phyloP scores from a whole-genome alignment of 2,113 vertebrate species.

The Misgurnus anguillicaudatus region DNA sequence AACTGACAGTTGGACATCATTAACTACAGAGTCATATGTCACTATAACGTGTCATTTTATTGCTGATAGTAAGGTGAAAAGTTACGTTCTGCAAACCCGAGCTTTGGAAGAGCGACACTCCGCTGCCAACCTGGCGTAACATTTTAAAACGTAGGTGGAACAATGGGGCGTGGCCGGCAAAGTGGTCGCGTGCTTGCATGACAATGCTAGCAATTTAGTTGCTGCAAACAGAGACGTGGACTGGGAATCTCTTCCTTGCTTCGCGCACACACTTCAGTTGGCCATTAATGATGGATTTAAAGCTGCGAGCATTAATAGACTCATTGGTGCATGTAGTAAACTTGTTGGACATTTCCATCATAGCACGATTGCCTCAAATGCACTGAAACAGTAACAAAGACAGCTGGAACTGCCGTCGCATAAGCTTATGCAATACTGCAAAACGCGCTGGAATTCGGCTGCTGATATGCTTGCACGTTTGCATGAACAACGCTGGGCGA shows the following conservation, averaged over 20 bases:
- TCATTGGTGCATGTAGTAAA: not conserved
- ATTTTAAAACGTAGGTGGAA: not conserved
- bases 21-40: not conserved
- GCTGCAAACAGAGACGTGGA: not conserved
- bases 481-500: too few relatives aligned
- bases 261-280: not conserved
- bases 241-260: not conserved
- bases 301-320: not conserved
- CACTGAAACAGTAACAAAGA: too few relatives aligned
- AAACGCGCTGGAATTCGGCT: too few relatives aligned
- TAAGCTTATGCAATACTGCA: too few relatives aligned
- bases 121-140: not conserved
- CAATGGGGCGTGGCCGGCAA: not conserved
- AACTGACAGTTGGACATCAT: not conserved
- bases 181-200: not conserved
- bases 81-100: not conserved
- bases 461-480: too few relatives aligned
- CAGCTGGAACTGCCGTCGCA: too few relatives aligned
- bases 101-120: not conserved
- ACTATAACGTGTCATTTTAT: not conserved
- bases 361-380: not conserved
- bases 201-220: not conserved
- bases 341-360: conserved; percentile 8
- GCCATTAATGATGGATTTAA: not conserved
- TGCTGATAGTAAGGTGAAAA: not conserved